Conservation (phyloP, 2,888 invertebrate species). For the Nasonia oneida region DNA sequence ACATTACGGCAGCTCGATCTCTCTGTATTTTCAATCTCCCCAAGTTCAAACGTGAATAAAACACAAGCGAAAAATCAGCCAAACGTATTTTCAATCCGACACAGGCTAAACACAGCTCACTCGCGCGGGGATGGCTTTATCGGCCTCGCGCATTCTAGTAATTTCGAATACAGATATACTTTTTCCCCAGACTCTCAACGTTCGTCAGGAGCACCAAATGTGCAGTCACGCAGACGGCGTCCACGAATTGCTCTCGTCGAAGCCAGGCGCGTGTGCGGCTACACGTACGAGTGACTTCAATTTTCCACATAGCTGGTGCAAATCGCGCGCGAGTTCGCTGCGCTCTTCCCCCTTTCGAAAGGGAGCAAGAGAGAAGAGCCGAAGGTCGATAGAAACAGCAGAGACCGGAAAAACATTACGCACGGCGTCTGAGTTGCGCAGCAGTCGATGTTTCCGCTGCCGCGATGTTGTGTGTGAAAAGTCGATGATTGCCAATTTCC, state of each 20-base stretch:
- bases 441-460: background rate
- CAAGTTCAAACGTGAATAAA: background rate
- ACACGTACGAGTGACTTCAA: conserved; percentile 27
- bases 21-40: too few relatives aligned
- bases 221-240: conserved; percentile 22
- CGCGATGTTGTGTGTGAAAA: conserved; percentile 15
- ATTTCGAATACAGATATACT: background rate
- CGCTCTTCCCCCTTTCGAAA: background rate
- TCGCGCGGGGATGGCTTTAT: background rate
- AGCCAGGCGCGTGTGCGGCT: background rate
- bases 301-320: conserved; percentile 37
- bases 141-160: background rate
- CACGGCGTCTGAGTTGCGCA: background rate
- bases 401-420: conserved; percentile 47
- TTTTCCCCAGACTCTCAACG: background rate
- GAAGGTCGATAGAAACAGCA: conserved; percentile 34
- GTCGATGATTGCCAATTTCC: conserved; percentile 44
- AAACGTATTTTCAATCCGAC: background rate
- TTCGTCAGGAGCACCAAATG: conserved; percentile 12
- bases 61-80: background rate
- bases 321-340: background rate
- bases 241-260: background rate
- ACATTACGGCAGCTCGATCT: too few relatives aligned
- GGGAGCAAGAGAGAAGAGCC: background rate
- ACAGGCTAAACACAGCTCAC: background rate